Evolutionary conservation across 2,797 vertebrate species (phyloP), one percentile per base, ranked within the genome.

Genomic region (Sebastes minor): DNA sequence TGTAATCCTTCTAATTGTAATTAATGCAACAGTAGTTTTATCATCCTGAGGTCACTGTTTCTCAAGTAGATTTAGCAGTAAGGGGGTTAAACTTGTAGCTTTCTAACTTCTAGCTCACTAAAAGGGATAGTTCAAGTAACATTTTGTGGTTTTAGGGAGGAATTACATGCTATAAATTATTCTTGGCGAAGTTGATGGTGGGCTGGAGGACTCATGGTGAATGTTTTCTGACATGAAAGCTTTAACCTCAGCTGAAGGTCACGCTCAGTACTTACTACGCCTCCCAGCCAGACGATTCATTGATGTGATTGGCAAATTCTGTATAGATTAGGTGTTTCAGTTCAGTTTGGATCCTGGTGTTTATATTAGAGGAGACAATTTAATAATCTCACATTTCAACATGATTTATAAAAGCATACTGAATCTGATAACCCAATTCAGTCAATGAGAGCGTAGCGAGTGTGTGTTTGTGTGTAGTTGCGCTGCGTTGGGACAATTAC

Each of bases 401-500:
- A 49, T 53, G 16, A 73, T 82, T 57, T 13, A 18, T 23, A 80
- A 59, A 76, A 38, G 12, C 4, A 10, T 49, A 32, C 46, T 25
- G 9, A 78, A 46, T 73, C 46, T 72, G 62, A 59, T 20, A 66
- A 20, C 8, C 35, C 16, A 25, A 33, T 52, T 28, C 16, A 20
- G 38, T 67, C 23, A 57, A 18, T 65, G 1, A 73, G 64, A 64
- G 13, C 27, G 59, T 38, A 64, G 38, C 2, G 4, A 33, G 61
- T 63, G 64, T 76, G 75, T 80, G 71, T 77, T 60, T 86, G 84
- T 83, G 72, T 80, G 60, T 74, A 86, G 69, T 65, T 65, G 28
- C 38, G 72, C 66, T 82, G 78, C 66, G 46, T 55, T 65, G 76
- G 80, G 78, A 86, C 84, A 91, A 86, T 93, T 82, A 85, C 85